phyloP scores from a whole-genome alignment of 2,888 invertebrate species.

The Micropterix aruncella region DNA sequence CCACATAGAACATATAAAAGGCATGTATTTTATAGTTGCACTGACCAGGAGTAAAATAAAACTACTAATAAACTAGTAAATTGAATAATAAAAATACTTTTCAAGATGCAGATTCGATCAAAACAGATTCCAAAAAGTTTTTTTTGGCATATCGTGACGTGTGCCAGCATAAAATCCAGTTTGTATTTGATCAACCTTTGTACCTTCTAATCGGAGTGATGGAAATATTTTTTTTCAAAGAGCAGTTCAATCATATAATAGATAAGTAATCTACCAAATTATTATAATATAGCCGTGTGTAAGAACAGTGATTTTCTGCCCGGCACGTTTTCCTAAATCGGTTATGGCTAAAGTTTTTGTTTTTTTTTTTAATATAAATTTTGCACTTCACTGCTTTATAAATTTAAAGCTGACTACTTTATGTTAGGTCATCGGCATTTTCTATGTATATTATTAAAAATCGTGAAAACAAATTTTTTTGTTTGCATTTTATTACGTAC shows the following conservation, averaged over 20 bases:
- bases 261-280: constrained; percentile 12
- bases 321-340: constrained; percentile 20
- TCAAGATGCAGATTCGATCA: no score
- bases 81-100: no score
- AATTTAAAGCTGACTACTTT: background rate
- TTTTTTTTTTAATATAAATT: constrained; percentile 2
- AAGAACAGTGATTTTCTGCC: no score
- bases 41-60: no score
- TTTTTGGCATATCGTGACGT: no score
- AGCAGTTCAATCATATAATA: constrained; percentile 11
- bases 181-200: no score
- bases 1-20: no score
- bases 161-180: no score
- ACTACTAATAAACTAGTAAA: no score
- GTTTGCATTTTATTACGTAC: constrained; percentile 14
- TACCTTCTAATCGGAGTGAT: background rate
- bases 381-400: constrained; percentile 1
- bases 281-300: no score
- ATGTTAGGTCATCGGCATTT: background rate
- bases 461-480: constrained; percentile 23
- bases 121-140: no score
- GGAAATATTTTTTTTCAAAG: constrained; percentile 2
- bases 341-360: constrained; percentile 9
- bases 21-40: no score
- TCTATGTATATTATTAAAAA: constrained; percentile 2